Percentiles rank a stretch among this genome's conserved stretches.
These are phyloP conservation scores for Strigops habroptila DNA, from an alignment of 2,113 vertebrate genomes.

Conservation along the genomic window DNA sequence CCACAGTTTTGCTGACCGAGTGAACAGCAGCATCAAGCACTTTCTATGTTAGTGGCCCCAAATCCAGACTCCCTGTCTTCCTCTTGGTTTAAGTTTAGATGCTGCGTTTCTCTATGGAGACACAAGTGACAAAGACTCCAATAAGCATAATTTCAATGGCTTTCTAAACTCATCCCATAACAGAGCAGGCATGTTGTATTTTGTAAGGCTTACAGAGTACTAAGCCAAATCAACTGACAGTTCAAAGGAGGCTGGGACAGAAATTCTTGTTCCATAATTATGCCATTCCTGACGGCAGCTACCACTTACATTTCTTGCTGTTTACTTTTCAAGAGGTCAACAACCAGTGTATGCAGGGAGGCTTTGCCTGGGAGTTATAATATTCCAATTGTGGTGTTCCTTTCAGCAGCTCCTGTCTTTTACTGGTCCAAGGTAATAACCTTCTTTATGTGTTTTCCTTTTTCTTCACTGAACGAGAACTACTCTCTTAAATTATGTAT, in stretches of 20 bases:
- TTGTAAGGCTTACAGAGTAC: background rate
- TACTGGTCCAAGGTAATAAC: background rate
- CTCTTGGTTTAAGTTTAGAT: background rate
- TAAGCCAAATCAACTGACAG: background rate
- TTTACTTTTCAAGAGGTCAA: conserved; percentile 36
- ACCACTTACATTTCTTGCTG: background rate
- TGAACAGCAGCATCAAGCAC: background rate
- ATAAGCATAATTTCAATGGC: background rate
- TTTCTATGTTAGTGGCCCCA: background rate
- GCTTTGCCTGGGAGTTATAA: background rate
- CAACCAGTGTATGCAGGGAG: background rate
- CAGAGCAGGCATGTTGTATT: background rate
- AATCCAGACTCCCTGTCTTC: background rate
- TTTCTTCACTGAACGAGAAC: background rate
- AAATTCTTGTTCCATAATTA: background rate
- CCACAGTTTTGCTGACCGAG: background rate
- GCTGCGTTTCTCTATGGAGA: background rate
- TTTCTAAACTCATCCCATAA: background rate
- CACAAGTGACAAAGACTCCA: background rate
- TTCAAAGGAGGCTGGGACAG: conserved; percentile 29
- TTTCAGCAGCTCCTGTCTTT: background rate
- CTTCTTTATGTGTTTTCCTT: background rate
- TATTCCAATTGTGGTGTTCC: background rate
- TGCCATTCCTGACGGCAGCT: background rate
- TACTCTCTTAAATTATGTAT: background rate